phyloP scores from a whole-genome alignment of 2,888 invertebrate species.

The Trypoxylon attenuatum region DNA sequence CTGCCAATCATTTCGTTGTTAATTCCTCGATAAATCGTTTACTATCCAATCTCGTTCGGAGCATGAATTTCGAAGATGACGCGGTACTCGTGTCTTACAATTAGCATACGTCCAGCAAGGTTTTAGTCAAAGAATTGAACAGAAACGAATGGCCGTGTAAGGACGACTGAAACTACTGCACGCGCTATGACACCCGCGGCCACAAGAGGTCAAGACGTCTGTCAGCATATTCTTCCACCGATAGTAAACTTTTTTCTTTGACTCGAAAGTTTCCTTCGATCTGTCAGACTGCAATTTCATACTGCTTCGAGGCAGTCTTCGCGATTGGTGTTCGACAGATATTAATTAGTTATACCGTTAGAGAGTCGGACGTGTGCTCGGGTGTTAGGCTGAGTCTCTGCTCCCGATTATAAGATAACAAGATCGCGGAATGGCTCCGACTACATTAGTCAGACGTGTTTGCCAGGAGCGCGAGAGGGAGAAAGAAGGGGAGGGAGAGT shows the following conservation, averaged over 20 bases:
- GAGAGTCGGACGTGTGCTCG: slow-evolving; percentile 19
- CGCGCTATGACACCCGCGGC: too few relatives aligned
- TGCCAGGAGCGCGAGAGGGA: slow-evolving; percentile 11
- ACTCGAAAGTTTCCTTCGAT: neutral
- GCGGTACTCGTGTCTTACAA: too few relatives aligned
- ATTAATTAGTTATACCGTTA: slow-evolving; percentile 53
- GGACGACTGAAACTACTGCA: too few relatives aligned
- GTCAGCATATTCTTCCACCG: too few relatives aligned
- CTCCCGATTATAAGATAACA: slow-evolving; percentile 41
- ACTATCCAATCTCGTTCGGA: too few relatives aligned
- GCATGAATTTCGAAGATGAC: too few relatives aligned
- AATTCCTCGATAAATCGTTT: neutral
- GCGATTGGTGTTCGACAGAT: slow-evolving; percentile 15
- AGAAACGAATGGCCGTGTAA: too few relatives aligned
- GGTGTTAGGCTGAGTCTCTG: slow-evolving; percentile 42
- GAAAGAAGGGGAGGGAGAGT: too few relatives aligned
- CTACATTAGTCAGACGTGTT: slow-evolving; percentile 5
- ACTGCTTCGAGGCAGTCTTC: slow-evolving; percentile 14
- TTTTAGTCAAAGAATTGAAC: too few relatives aligned
- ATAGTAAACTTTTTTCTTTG: too few relatives aligned
- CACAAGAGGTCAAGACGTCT: too few relatives aligned
- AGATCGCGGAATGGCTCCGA: slow-evolving; percentile 2
- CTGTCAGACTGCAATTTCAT: neutral
- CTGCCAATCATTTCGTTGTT: neutral
- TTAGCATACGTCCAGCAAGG: too few relatives aligned